phyloP scores from a whole-genome alignment of 1,140 invertebrate species.

The Gonioctena quinquepunctata region DNA sequence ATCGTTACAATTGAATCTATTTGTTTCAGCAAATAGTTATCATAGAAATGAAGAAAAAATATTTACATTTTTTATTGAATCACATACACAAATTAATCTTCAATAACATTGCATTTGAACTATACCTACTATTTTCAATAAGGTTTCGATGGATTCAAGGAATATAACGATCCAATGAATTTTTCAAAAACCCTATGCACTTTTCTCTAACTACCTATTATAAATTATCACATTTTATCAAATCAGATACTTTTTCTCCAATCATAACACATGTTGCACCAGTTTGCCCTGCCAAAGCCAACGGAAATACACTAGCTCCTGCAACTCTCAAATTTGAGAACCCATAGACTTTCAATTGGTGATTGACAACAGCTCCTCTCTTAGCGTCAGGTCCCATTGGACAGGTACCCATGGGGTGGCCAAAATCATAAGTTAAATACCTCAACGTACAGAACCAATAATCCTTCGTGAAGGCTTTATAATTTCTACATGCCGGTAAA shows the following conservation, averaged over 20 bases:
- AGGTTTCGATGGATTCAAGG: too few species aligned
- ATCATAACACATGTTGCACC: slow-evolving; percentile 64
- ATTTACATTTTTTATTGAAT: too few species aligned
- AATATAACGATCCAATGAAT: too few species aligned
- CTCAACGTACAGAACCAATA: slow-evolving; percentile 50
- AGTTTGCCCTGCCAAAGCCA: slow-evolving; percentile 51
- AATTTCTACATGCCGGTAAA: slow-evolving; percentile 63
- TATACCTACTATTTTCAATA: too few species aligned
- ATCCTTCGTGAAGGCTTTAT: slow-evolving; percentile 16
- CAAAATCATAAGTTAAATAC: slow-evolving; percentile 38
- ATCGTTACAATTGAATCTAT: too few species aligned
- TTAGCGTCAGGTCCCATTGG: slow-evolving; percentile 40
- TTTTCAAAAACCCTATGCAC: too few species aligned
- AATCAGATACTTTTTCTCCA: slow-evolving; percentile 58
- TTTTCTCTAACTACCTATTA: too few species aligned
- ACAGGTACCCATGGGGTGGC: slow-evolving; percentile 51
- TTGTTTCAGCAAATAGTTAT: too few species aligned
- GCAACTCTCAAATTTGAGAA: slow-evolving; percentile 41
- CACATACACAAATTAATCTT: too few species aligned
- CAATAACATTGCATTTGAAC: too few species aligned
- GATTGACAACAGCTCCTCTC: slow-evolving; percentile 34
- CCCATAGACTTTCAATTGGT: slow-evolving; percentile 36
- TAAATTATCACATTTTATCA: too few species aligned
- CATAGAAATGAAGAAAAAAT: too few species aligned
- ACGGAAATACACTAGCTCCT: slow-evolving; percentile 47